Evolutionary conservation across 2,888 invertebrate genomes (phyloP).

Genomic region (Thumatha senex): DNA sequence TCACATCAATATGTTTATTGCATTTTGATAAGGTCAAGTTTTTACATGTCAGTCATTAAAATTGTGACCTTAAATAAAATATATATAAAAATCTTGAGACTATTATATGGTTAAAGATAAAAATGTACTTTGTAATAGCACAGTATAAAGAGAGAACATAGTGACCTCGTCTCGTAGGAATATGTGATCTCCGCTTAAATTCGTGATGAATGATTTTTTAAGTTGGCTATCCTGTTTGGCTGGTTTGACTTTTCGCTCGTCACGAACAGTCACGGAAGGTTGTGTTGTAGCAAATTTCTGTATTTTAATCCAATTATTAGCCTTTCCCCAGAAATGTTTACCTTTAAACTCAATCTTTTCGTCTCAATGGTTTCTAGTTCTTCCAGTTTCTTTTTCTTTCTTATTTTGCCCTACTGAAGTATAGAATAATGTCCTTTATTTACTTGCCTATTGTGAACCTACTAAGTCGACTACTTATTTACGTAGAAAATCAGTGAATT

Average conservation of each 20-base stretch:
- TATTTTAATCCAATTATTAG: slow-evolving; percentile 73
- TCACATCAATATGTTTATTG: too few species aligned
- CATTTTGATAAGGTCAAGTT: too few species aligned
- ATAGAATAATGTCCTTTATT: slow-evolving; percentile 64
- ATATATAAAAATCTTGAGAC: too few species aligned
- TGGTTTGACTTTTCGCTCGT: slow-evolving; percentile 76
- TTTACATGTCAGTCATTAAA: too few species aligned
- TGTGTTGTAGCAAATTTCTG: slow-evolving; percentile 75
- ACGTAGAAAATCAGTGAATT: slow-evolving; percentile 50
- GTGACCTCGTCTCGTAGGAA: too few species aligned
- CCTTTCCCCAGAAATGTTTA: slow-evolving; percentile 63
- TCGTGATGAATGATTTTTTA: too few species aligned
- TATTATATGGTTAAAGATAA: too few species aligned
- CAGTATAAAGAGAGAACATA: too few species aligned
- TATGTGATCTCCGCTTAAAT: too few species aligned
- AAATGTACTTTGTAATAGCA: too few species aligned
- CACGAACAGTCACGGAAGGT: slow-evolving; percentile 79
- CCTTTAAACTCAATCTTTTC: slow-evolving; percentile 41
- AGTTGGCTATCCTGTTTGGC: slow-evolving; percentile 12
- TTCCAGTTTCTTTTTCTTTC: slow-evolving; percentile 38
- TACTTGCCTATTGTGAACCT: slow-evolving; percentile 60
- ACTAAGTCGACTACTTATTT: slow-evolving; percentile 59
- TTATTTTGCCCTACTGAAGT: slow-evolving; percentile 42
- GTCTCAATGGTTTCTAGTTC: slow-evolving; percentile 37
- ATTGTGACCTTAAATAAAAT: too few species aligned